Conservation (phyloP, 2,797 vertebrate genomes). For the Dicrostonyx torquatus region DNA sequence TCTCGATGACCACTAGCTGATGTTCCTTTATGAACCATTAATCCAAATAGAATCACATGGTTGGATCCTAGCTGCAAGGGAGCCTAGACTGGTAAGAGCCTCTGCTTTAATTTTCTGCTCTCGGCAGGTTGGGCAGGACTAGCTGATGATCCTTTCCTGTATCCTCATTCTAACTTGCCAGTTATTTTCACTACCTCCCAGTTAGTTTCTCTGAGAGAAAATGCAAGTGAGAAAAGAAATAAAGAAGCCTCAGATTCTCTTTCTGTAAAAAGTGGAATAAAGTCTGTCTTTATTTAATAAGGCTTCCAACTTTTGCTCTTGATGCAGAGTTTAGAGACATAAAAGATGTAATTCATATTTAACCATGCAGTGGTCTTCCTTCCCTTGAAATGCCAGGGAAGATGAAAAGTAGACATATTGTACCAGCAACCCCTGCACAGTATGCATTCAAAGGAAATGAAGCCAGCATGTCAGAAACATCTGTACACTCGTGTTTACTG, state of each 20-base stretch:
- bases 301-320: background rate
- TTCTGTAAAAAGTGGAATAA: background rate
- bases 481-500: background rate
- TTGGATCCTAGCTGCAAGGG: slow-evolving; percentile 46
- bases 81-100: slow-evolving; percentile 49
- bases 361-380: background rate
- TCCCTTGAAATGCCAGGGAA: background rate
- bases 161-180: background rate
- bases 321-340: background rate
- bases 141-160: background rate
- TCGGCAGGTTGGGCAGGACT: slow-evolving; percentile 72
- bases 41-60: background rate
- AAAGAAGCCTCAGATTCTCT: background rate
- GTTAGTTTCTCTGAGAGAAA: background rate
- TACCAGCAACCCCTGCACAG: no score
- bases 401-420: background rate
- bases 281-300: background rate
- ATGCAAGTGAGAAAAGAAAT: background rate
- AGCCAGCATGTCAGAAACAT: background rate
- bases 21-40: background rate
- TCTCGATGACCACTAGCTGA: background rate
- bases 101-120: slow-evolving; percentile 72
- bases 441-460: background rate
- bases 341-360: background rate
- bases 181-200: background rate